phyloP scores from a whole-genome alignment of 1,140 invertebrate genomes.

The Euglossa dilemma region DNA sequence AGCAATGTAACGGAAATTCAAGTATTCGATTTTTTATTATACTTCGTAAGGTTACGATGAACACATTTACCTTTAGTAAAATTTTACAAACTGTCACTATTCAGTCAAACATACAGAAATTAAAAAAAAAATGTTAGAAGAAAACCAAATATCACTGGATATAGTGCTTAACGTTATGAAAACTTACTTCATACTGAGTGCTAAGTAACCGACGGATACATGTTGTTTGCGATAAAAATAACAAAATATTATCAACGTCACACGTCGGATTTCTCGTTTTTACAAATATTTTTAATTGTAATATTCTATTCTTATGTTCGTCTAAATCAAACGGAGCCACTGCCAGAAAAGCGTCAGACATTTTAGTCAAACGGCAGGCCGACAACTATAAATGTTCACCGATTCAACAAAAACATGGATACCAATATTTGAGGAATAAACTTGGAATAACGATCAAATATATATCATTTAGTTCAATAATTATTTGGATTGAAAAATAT shows the following conservation, averaged over 20 bases:
- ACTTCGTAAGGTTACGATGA: neutral
- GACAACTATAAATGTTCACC: constrained; percentile 36
- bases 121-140: neutral
- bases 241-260: neutral
- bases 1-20: neutral
- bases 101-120: neutral
- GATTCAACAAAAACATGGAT: neutral
- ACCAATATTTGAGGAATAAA: constrained; percentile 16
- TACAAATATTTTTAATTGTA: constrained; percentile 3
- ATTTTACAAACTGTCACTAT: neutral
- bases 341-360: constrained; percentile 54
- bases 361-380: constrained; percentile 57
- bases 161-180: neutral
- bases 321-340: constrained; percentile 44
- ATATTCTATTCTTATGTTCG: neutral
- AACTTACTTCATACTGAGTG: constrained; percentile 30
- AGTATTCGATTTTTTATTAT: neutral
- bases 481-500: neutral
- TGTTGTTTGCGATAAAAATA: neutral
- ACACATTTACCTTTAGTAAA: neutral
- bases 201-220: constrained; percentile 45
- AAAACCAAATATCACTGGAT: constrained; percentile 9
- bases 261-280: neutral
- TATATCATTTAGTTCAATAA: neutral
- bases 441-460: neutral